A percentile compares a stretch with the other conserved stretches of the same genome.
phyloP scores from a whole-genome alignment of 2,113 vertebrate genomes.

The Arothron firmamentum region DNA sequence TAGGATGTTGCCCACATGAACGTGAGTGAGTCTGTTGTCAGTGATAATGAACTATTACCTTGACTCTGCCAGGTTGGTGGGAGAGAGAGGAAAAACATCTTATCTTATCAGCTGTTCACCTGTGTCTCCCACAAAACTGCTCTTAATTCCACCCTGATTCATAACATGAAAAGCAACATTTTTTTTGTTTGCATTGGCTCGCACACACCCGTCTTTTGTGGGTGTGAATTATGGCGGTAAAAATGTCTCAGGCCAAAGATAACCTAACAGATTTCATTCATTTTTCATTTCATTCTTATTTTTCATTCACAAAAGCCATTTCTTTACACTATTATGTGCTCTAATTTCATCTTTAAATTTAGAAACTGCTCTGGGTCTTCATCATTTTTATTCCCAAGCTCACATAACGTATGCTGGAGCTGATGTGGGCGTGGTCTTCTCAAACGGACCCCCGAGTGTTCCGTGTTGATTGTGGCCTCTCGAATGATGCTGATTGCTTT shows the following conservation, averaged over 20 bases:
- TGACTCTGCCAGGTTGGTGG: slow-evolving; percentile 51
- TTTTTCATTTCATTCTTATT: no score
- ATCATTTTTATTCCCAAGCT: no score
- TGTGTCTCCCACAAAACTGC: slow-evolving; percentile 22
- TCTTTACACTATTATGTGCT: no score
- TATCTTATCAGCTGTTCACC: slow-evolving; percentile 39
- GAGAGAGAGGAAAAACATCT: slow-evolving; percentile 37
- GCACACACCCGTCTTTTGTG: not conserved
- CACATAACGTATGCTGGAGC: not conserved
- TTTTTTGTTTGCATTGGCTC: slow-evolving; percentile 18
- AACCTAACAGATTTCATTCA: no score
- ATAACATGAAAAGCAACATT: slow-evolving; percentile 17
- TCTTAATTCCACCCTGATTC: slow-evolving; percentile 25
- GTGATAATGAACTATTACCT: slow-evolving; percentile 58
- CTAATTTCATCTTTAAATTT: no score
- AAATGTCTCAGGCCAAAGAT: no score
- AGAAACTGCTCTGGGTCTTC: not conserved
- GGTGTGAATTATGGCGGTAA: not conserved
- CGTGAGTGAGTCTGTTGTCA: slow-evolving; percentile 36
- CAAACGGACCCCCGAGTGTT: slow-evolving; percentile 32
- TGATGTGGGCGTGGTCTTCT: slow-evolving; percentile 23
- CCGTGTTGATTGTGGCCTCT: slow-evolving; percentile 51
- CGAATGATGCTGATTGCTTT: slow-evolving; percentile 52
- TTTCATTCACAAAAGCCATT: no score
- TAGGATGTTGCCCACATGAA: slow-evolving; percentile 20